Evolutionary conservation across 2,797 vertebrate species (phyloP), one percentile per base, ranked within the genome.

Genomic region (Pitangus sulphuratus): DNA sequence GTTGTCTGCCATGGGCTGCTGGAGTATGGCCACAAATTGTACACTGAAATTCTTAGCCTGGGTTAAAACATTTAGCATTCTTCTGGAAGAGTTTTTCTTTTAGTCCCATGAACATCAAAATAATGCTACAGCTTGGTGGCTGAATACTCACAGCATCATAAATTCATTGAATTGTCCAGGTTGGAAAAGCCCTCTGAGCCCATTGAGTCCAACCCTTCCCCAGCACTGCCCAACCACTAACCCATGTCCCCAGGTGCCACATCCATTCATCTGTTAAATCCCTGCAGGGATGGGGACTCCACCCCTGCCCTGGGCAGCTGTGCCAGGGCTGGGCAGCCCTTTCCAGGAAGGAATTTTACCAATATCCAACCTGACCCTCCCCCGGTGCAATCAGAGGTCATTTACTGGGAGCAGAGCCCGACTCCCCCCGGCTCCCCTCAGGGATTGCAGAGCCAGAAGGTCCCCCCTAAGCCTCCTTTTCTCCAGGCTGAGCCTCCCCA

Each of bases 301-400:
- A 48, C 10, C 16, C 4, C 25, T 48, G 69, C 30, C 4, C 69
- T 47, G 50, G 31, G 31, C 50, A 65, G 81, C 33, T 64, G 17
- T 65, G 42, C 51, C 60, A 31, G 35, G 58, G 5, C 12, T 42
- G 70, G 26, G 15, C 26, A 37, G 5, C 4, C 18, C 15, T 12
- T 44, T 39, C 15, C 11, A 22, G 2, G 13, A 4, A 31, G 37
- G 39, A 76, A 45, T 69, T 40, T 44, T 6, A 24, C 40, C 35
- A 28, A 18, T 28, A 53, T 11, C 47, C 47, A 45, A 12, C 8
- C 69, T 20, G 4, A n/a, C 2, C n/a, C 15, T 76, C 18, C 9
- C 6, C 71, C 42, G 62, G 61, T 6, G 4, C 45, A 51, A 3
- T 1, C 11, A 15, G 82, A 15, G 42, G 53, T 53, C 0, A 0